Conservation (phyloP, 2,888 invertebrate genomes). For the Andrena hattorfiana region DNA sequence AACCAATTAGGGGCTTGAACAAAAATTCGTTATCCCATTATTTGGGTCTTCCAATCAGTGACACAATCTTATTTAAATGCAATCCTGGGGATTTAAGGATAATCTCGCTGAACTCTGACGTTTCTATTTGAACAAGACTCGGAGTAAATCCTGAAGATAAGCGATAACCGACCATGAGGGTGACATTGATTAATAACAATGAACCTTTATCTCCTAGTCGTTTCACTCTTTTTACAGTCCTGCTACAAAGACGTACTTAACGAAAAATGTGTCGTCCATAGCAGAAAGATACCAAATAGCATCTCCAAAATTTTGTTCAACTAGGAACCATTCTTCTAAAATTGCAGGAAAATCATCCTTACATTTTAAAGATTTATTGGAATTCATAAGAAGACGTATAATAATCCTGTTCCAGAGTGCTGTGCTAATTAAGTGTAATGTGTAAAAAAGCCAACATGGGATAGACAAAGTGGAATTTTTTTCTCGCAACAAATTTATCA, state of each 20-base stretch:
- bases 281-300: neutral
- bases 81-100: slow-evolving; percentile 32
- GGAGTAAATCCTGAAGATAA: slow-evolving; percentile 36
- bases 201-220: neutral
- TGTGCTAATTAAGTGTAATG: too few species aligned
- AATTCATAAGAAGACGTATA: too few species aligned
- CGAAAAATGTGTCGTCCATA: neutral
- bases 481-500: too few species aligned
- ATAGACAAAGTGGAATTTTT: too few species aligned
- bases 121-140: slow-evolving; percentile 28
- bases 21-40: neutral
- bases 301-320: neutral
- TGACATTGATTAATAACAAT: slow-evolving; percentile 52
- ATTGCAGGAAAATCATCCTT: too few species aligned
- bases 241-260: neutral
- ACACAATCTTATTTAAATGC: slow-evolving; percentile 40
- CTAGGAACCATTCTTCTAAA: too few species aligned
- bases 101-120: slow-evolving; percentile 23
- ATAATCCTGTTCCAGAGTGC: too few species aligned
- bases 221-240: neutral
- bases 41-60: slow-evolving; percentile 9
- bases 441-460: too few species aligned
- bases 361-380: too few species aligned
- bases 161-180: slow-evolving; percentile 25
- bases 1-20: neutral